Percentiles rank a stretch among this genome's conserved stretches.
These are phyloP conservation scores for Donacobius atricapilla DNA, from an alignment of 2,113 vertebrate species.

Conservation along the genomic window DNA sequence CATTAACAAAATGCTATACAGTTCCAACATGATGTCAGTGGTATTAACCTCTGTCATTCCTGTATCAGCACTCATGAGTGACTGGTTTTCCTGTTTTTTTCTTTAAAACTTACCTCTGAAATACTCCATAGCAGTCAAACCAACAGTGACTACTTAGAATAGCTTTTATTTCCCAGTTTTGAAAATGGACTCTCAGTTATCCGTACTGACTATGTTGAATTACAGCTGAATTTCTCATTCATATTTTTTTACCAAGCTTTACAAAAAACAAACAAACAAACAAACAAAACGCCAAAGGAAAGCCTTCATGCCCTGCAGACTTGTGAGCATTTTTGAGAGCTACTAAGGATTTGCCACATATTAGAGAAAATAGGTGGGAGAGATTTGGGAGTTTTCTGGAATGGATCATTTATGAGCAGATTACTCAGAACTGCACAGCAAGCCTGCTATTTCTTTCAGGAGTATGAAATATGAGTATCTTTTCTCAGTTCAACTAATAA, in stretches of 20 bases:
- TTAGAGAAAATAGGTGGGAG: background rate
- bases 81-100: background rate
- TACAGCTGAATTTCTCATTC: background rate
- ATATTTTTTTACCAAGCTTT: background rate
- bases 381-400: background rate
- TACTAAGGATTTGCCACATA: background rate
- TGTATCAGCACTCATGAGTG: background rate
- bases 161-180: background rate
- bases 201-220: background rate
- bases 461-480: background rate
- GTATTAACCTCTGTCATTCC: slow-evolving; percentile 49
- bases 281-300: background rate
- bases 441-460: background rate
- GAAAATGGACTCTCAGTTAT: background rate
- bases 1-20: slow-evolving; percentile 46
- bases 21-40: slow-evolving; percentile 52
- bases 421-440: background rate
- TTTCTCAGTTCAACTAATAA: background rate
- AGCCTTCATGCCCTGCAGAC: background rate
- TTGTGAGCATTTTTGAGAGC: background rate
- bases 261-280: background rate
- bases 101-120: slow-evolving; percentile 4
- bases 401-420: background rate
- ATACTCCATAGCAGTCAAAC: background rate
- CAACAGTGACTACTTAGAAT: background rate